A percentile compares a stretch with the other conserved stretches of the same genome.
phyloP scores from a whole-genome alignment of 2,113 vertebrate species.

The Phyllostomus hastatus region DNA sequence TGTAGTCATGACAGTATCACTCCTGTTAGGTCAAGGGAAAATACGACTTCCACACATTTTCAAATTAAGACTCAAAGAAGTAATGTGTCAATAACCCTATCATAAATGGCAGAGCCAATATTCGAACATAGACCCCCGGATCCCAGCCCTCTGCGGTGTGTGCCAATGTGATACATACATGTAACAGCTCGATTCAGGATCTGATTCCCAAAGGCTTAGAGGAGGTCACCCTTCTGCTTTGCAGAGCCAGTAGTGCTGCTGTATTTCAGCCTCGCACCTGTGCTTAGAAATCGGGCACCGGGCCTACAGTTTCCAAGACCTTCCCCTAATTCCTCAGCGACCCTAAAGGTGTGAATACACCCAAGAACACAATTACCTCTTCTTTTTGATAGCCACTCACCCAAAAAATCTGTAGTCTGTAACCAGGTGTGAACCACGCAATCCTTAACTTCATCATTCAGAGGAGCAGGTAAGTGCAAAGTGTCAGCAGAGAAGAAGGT shows the following conservation, averaged over 20 bases:
- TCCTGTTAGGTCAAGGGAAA: background rate
- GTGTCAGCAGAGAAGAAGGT: background rate
- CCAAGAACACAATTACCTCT: background rate
- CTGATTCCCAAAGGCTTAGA: background rate
- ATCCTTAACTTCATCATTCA: background rate
- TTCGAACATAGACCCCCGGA: background rate
- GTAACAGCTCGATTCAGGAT: background rate
- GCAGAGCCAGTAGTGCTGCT: background rate
- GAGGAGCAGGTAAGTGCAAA: background rate
- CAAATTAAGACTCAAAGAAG: background rate
- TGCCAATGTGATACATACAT: background rate
- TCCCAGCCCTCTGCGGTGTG: background rate
- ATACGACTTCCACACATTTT: background rate
- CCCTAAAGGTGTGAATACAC: background rate
- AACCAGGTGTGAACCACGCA: slow-evolving; percentile 17
- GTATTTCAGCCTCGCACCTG: background rate
- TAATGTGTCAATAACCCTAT: background rate
- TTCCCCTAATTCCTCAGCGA: background rate
- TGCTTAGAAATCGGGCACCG: background rate
- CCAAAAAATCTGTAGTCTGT: background rate
- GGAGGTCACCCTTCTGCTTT: background rate
- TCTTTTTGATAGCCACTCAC: slow-evolving; percentile 16
- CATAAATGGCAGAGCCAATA: background rate
- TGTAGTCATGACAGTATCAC: background rate
- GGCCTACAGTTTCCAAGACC: background rate